Conservation (phyloP, 2,113 vertebrate genomes). For the Notiomystis cincta region DNA sequence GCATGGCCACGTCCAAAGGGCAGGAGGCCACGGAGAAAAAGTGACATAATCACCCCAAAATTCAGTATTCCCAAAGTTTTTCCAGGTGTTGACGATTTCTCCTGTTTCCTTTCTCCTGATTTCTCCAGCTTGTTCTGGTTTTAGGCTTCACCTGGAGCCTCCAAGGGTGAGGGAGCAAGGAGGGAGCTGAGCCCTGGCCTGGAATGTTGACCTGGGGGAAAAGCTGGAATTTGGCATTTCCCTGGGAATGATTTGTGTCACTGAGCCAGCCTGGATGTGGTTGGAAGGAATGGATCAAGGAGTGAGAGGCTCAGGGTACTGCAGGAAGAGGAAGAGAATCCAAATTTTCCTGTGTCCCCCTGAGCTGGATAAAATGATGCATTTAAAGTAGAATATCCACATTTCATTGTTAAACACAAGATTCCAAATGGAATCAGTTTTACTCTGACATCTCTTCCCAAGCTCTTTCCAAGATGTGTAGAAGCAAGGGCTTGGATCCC, state of each 20-base stretch:
- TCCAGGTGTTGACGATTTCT: neutral
- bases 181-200: accelerated
- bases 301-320: neutral
- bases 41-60: neutral
- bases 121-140: neutral
- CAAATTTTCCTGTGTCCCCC: neutral
- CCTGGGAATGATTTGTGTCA: neutral
- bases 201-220: accelerated
- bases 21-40: constrained; percentile 49
- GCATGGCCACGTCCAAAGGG: constrained; percentile 58
- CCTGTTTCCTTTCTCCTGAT: neutral
- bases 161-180: neutral
- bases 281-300: neutral
- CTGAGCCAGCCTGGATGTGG: neutral
- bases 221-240: neutral
- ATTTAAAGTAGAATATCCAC: neutral
- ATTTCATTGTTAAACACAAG: neutral
- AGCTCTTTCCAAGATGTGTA: neutral
- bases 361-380: neutral
- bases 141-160: neutral
- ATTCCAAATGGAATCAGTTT: neutral
- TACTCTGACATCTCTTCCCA: neutral
- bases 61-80: accelerated
- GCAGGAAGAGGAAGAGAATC: neutral
- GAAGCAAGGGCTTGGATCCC: neutral